Base-by-base conservation (phyloP, 2,113 vertebrate genomes). In the Myrmecobius fasciatus region DNA sequence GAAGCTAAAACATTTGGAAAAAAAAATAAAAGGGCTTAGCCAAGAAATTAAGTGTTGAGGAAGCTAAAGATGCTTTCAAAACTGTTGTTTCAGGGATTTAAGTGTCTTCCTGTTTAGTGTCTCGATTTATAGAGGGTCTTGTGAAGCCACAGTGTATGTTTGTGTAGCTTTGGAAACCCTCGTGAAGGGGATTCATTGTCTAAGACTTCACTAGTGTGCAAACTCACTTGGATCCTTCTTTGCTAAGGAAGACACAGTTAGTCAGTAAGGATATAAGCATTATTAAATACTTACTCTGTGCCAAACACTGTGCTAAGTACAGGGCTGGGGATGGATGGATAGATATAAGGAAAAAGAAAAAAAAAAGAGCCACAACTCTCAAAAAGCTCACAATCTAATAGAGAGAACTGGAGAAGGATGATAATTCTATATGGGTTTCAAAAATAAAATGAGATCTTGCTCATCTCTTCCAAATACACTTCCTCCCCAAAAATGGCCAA, bases 111-210 rank as follows among this genome's bases (percentile, higher is more conserved):
- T 92, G 53, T 25, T 93, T 53, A 92, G 67, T 88, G 60, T 93
- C 49, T 49, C n/a, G 46, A 95, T 5, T 17, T n/a, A 88, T 52
- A 95, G 31, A 90, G 92, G 49, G 24, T 31, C 95, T 17, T 95
- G 26, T 95, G 53, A 94, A 67, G 90, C 47, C 91, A 56, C 14
- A 43, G 31, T 43, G 36, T 92, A 25, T 28, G 91, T 92, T 53
- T 95, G n/a, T 60, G 94, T n/a, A 92, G 8, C 93, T 96, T 96
- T 47, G 31, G 91, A 96, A 96, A 67, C 36, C 88, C 52, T 89
- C 8, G 25, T 95, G 90, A 52, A 89, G n/a, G 31, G 46, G 31
- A 91, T 91, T 97, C 94, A 92, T 92, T 94, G 90, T 56, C 83
- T 92, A 92, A 94, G 56, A 56, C 54, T 60, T 96, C 43, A 89